A percentile compares a stretch with the other conserved stretches of the same genome.
Conservation (phyloP, 2,888 invertebrate species). For the Anarsia innoxiella region DNA sequence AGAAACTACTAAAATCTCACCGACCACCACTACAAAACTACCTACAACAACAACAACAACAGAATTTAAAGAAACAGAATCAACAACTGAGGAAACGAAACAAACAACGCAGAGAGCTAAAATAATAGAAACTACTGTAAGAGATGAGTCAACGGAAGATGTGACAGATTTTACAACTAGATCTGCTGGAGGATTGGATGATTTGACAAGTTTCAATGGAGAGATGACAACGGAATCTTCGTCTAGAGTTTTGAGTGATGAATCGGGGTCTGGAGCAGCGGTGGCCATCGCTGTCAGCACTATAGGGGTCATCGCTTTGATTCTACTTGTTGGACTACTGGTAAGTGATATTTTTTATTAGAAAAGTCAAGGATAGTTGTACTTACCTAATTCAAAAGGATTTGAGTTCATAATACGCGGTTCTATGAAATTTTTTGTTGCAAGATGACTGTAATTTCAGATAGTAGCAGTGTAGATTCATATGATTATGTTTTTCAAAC, state of each 20-base stretch:
- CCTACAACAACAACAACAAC: slow-evolving; percentile 22
- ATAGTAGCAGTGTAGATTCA: no score
- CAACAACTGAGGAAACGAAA: slow-evolving; percentile 21
- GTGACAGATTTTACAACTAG: slow-evolving; percentile 40
- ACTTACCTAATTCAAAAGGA: no score
- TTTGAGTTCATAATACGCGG: no score
- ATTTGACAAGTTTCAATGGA: slow-evolving; percentile 40
- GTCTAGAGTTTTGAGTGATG: slow-evolving; percentile 39
- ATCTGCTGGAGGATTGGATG: slow-evolving; percentile 38
- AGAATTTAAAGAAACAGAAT: slow-evolving; percentile 15
- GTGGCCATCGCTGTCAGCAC: slow-evolving; percentile 88
- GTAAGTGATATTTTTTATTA: slow-evolving; percentile 78
- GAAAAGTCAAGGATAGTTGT: no score
- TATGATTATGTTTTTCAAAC: no score
- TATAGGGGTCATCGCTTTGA: slow-evolving; percentile 84
- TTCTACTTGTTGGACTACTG: slow-evolving; percentile 84
- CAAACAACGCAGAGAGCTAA: slow-evolving; percentile 29
- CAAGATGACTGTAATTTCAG: no score
- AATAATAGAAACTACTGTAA: slow-evolving; percentile 31
- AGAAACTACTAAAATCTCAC: slow-evolving; percentile 27
- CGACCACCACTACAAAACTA: slow-evolving; percentile 13
- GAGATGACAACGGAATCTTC: slow-evolving; percentile 53
- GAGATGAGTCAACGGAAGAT: slow-evolving; percentile 30
- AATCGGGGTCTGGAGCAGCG: slow-evolving; percentile 79
- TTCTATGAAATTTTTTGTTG: no score